Percentiles rank a stretch among this genome's conserved stretches.
phyloP scores from a whole-genome alignment of 2,113 vertebrate species.

The Todiramphus chloris region DNA sequence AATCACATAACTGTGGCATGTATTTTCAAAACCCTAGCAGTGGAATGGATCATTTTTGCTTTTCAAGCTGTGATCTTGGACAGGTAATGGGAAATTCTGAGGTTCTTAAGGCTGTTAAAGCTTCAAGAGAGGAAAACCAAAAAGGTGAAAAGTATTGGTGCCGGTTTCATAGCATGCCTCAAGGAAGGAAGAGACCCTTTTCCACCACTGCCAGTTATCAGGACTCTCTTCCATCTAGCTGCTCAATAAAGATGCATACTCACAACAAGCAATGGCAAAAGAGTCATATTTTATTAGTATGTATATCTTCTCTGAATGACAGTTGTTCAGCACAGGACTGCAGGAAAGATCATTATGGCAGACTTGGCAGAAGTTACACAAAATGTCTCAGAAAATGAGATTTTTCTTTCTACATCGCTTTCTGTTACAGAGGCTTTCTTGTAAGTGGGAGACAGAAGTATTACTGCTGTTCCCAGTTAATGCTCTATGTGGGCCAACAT shows the following conservation, averaged over 20 bases:
- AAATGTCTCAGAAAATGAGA: background rate
- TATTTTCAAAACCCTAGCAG: background rate
- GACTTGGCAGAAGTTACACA: background rate
- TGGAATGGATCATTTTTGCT: slow-evolving; percentile 10
- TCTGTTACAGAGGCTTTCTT: background rate
- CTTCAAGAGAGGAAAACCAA: background rate
- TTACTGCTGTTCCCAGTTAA: background rate
- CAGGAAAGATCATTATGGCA: background rate
- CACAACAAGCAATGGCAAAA: accelerated
- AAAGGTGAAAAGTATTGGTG: background rate
- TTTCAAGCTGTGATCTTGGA: slow-evolving; percentile 51
- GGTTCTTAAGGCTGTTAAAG: background rate
- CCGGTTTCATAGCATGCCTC: background rate
- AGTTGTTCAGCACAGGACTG: background rate
- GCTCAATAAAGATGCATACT: background rate
- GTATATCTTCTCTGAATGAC: background rate
- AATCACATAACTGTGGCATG: background rate
- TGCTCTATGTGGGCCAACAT: background rate
- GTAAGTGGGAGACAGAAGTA: background rate
- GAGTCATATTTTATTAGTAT: background rate
- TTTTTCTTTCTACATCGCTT: background rate
- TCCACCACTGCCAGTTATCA: background rate
- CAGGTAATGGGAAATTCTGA: slow-evolving; percentile 40
- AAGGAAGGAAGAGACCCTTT: background rate
- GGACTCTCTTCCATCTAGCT: background rate